phyloP scores from a whole-genome alignment of 2,888 invertebrate species.

The Drosophila aldrichi region DNA sequence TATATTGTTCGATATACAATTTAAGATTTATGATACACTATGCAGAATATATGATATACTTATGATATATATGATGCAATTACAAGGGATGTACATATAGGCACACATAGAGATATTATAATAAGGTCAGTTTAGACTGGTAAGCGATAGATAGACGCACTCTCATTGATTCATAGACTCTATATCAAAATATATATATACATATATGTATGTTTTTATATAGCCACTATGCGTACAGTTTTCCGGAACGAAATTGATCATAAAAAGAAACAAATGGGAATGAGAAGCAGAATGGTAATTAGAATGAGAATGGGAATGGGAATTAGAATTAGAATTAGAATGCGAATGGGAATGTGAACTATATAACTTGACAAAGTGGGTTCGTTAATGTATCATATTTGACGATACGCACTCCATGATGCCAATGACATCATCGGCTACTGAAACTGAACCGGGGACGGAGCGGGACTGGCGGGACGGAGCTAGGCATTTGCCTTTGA shows the following conservation, averaged over 20 bases:
- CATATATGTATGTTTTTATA: neutral
- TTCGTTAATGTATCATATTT: constrained; percentile 38
- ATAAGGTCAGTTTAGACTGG: neutral
- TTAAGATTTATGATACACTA: no score
- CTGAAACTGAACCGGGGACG: neutral
- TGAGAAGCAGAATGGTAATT: neutral
- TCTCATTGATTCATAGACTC: neutral
- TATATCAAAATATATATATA: neutral
- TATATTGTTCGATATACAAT: neutral
- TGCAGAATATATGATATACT: neutral
- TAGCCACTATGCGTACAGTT: constrained; percentile 4
- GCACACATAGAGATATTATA: neutral
- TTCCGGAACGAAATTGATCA: constrained; percentile 10
- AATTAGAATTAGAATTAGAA: neutral
- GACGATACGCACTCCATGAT: constrained; percentile 50
- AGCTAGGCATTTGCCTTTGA: constrained; percentile 45
- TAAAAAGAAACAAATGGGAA: constrained; percentile 15
- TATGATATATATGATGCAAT: neutral
- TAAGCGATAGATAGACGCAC: neutral
- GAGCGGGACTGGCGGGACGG: neutral
- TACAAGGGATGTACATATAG: neutral
- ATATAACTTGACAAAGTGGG: constrained; percentile 25
- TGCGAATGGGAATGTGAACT: constrained; percentile 3
- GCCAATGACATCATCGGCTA: constrained; percentile 56
- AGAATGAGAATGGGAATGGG: neutral